A percentile compares a stretch with the other conserved stretches of the same genome.
These are phyloP conservation scores for Helicolenus hilgendorfi DNA, from an alignment of 2,797 vertebrate genomes.

Conservation along the genomic window DNA sequence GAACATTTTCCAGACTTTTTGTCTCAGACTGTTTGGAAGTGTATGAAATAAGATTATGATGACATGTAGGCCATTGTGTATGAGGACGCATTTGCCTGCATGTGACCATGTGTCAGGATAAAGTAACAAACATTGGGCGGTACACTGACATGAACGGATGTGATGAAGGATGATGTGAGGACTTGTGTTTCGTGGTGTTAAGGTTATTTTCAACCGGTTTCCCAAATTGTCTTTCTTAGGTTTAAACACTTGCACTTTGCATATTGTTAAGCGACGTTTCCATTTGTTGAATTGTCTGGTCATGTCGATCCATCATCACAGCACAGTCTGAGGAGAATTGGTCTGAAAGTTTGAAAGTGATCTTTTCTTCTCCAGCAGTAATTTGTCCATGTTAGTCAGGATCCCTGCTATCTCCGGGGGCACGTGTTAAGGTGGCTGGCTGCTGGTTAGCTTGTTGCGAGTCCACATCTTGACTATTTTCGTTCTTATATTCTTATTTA, in stretches of 20 bases:
- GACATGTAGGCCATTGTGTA: background rate
- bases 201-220: background rate
- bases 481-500: background rate
- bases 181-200: no score
- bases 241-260: background rate
- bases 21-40: no score
- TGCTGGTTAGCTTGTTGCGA: background rate
- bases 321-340: background rate
- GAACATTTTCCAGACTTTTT: no score
- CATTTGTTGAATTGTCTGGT: background rate
- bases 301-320: background rate
- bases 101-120: background rate
- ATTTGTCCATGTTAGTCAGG: no score
- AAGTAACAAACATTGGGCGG: background rate
- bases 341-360: background rate
- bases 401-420: background rate
- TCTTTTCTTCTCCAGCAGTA: background rate
- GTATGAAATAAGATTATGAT: background rate
- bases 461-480: background rate
- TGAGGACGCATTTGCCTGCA: background rate
- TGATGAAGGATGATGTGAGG: background rate
- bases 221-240: background rate
- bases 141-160: background rate
- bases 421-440: background rate
- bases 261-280: background rate